Base-by-base conservation (phyloP, 1,140 invertebrate genomes). In the Ptiloglossa arizonensis region DNA sequence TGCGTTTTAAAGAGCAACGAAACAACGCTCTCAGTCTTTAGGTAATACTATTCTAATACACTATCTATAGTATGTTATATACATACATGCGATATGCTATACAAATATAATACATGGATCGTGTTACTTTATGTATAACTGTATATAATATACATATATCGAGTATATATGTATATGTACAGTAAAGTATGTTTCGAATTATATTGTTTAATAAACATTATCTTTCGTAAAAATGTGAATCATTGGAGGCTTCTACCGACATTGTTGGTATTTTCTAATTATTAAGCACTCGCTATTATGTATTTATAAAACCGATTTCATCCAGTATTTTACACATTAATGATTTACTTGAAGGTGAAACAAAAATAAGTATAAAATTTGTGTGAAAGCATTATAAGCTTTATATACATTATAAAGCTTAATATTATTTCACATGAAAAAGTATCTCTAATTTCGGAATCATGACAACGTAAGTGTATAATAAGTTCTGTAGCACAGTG, bases 1-100 rank as follows among this genome's bases (percentile, higher is more conserved):
- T 22, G 60, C 24, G 67, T 24, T 68, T 59, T 22, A 76, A 41
- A 76, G 73, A 59, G 29, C 73, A 17, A 29, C 38, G 38, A 35
- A 68, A 69, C 9, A 38, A 69, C 27, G 29, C 64, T 50, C 73
- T 76, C 64, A 76, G 64, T 76, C 73, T 76, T 76, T 69, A 32
- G 29, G 69, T 54, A 50, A 69, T 59, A 68, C 63, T 76, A 69
- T 69, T 54, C 41, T 76, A 59, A 57, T n/a, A 35, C 35, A 27
- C 73, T 76, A 68, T 68, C 11, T 69, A 75, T 59, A 68, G 27
- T 67, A 64, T 50, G 24, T 73, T 44, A 69, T 76, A 76, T 76
- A 69, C 32, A 76, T 29, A 48, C 46, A 50, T 35, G 41, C 38
- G 27, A 54, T 56, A 59, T 35, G 52, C 52, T 76, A 76, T 69